Evolutionary conservation across 1,140 invertebrate species (phyloP).

Genomic region (Papilio machaon): DNA sequence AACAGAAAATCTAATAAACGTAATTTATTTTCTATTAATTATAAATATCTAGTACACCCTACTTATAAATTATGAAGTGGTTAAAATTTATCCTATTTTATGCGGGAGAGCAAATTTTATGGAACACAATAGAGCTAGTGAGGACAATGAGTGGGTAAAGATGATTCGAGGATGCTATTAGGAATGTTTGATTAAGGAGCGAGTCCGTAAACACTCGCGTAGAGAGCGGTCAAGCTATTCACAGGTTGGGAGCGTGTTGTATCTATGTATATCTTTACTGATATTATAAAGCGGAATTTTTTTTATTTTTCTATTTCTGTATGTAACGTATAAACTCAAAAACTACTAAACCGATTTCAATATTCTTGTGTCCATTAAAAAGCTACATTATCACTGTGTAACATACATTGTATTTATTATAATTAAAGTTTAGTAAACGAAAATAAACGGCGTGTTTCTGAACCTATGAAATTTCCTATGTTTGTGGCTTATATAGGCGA

Average conservation of each 20-base stretch:
- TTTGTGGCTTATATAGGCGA: too few relatives aligned
- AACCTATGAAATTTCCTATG: too few relatives aligned
- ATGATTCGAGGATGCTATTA: conserved; percentile 42
- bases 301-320: too few relatives aligned
- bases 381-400: too few relatives aligned
- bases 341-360: too few relatives aligned
- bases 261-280: not conserved
- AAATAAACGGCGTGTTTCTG: too few relatives aligned
- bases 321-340: too few relatives aligned
- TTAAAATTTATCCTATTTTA: conserved; percentile 32
- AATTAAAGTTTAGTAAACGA: too few relatives aligned
- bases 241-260: not conserved
- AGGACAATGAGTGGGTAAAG: conserved; percentile 41
- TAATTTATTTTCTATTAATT: not conserved
- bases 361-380: too few relatives aligned
- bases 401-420: too few relatives aligned
- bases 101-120: conserved; percentile 36
- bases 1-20: not conserved
- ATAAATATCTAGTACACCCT: not conserved
- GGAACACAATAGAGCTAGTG: conserved; percentile 40
- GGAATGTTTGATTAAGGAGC: conserved; percentile 42
- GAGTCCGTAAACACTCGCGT: conserved; percentile 39
- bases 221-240: conserved; percentile 43
- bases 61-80: conserved; percentile 30
- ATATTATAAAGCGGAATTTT: not conserved